Conservation (phyloP, 2,113 vertebrate species). For the Caracal caracal region DNA sequence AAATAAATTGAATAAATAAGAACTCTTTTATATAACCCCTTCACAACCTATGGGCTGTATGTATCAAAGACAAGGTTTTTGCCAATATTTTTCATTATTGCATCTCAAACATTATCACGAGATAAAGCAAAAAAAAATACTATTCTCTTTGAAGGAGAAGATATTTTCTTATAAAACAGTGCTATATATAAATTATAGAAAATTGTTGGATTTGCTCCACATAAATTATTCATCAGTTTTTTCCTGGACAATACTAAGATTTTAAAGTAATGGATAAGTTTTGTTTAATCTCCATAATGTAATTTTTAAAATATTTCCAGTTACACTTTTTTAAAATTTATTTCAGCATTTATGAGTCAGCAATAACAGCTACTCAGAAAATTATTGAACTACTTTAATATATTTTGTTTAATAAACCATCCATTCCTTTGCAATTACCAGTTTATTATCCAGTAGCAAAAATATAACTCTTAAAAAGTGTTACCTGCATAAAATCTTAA, state of each 20-base stretch:
- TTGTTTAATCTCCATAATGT: constrained; percentile 34
- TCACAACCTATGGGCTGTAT: not conserved
- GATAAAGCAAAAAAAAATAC: not conserved
- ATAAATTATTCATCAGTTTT: constrained; percentile 64
- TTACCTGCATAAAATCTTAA: not conserved
- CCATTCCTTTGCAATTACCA: not conserved
- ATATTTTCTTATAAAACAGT: constrained; percentile 33
- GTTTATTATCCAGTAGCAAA: constrained; percentile 7
- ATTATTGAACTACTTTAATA: constrained; percentile 9
- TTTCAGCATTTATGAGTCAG: constrained; percentile 35
- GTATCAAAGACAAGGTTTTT: not conserved
- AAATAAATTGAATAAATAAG: not conserved
- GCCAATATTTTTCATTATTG: not conserved
- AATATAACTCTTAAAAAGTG: not conserved
- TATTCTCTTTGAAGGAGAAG: not conserved
- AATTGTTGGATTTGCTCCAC: constrained; percentile 12
- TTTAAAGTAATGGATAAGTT: constrained; percentile 23
- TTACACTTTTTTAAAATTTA: constrained; percentile 12
- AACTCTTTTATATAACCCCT: not conserved
- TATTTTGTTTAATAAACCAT: constrained; percentile 23
- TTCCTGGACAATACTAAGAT: not conserved
- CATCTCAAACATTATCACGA: not conserved
- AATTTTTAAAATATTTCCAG: constrained; percentile 40
- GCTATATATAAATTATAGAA: constrained; percentile 7
- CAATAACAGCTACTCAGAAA: constrained; percentile 21